Base-by-base conservation (phyloP, 1,140 invertebrate species). In the Diorhabda sublineata region DNA sequence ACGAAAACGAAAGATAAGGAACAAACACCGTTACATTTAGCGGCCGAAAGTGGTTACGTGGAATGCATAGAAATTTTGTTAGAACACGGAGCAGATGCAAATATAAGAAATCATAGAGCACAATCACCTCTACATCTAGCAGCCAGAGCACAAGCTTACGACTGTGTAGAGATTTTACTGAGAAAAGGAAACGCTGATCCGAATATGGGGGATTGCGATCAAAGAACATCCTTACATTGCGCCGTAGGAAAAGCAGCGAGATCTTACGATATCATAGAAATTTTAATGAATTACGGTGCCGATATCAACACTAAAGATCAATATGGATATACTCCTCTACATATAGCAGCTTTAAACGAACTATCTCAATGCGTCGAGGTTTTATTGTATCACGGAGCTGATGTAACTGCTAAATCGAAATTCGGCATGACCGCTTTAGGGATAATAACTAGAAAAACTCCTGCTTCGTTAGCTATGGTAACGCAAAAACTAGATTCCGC, bases 241-340 rank as follows among this genome's bases (percentile, higher is more conserved):
- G 91, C 92, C 0, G 87, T 94, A 2, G 89, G 90, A 3, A 91
- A 91, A 78, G 88, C 89, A 0, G 84, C 91, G 58, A 82, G 89
- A 52, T 90, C 90, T 9, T 91, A 90, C 72, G 90, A 91, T 71
- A 90, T 92, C 5, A 87, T 91, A 45, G 91, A 92, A 76, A 86
- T 87, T 0, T 80, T 93, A 3, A 87, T 93, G 26, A 87, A 85
- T 70, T 91, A 90, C 84, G 91, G 90, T 5, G 91, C 92, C 3
- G 89, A 94, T 74, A 90, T 95, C 0, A 95, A 96, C 78, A 86
- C 89, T 58, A 89, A 91, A 74, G 94, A 97, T 75, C 90, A 92
- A 69, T 95, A 94, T 75, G 94, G 94, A 0, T 95, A 95, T 78
- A 94, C 93, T 0, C 92, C 94, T 0, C 82, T 97, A 9, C 95